Base-by-base conservation (phyloP, 92 coral and sea anemone genomes). In the Porites evermanni region DNA sequence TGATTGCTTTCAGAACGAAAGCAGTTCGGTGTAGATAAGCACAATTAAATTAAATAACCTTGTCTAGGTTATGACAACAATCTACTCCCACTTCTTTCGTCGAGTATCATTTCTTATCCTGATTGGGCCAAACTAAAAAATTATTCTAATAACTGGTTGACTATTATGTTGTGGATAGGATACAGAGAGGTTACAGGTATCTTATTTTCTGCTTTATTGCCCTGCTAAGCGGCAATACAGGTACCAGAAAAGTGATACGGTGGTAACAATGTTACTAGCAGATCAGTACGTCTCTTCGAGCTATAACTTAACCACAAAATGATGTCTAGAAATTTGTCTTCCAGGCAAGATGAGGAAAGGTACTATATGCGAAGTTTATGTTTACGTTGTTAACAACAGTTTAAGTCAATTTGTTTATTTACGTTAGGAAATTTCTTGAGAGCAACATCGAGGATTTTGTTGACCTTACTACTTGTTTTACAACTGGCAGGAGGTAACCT, bases 271-370 rank as follows among this genome's bases (percentile, higher is more conserved):
- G 75, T 0, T 53, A n/a, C 8, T n/a, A 53, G 8, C 11, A 80
- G 69, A 67, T 52, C 8, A 24, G 47, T 38, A 4, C 47, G 10
- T 53, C 19, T 16, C 64, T 50, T 8, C 50, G 14, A 23, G 16
- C 84, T 21, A 24, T 80, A 21, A 80, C 60, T 13, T 67, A 65
- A 67, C n/a, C 67, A 67, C 67, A 80, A 80, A 68, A 80, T 80
- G 84, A 53, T 23, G 44, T 16, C 84, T 13, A 56, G 68, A 68
- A 67, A 2, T 56, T 53, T n/a, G 75, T 4, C 14, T 53, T 16
- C 24, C 67, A 23, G 66, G 53, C 44, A 80, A 47, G 24, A 80
- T 80, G 84, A 51, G 67, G 53, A 80, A 53, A 65, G 82, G 82
- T 78, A 63, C 0, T 26, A 24, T 13, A 56, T 12, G 53, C 6